phyloP scores from a whole-genome alignment of 2,888 invertebrate genomes.

The Chromoteleia sp. region DNA sequence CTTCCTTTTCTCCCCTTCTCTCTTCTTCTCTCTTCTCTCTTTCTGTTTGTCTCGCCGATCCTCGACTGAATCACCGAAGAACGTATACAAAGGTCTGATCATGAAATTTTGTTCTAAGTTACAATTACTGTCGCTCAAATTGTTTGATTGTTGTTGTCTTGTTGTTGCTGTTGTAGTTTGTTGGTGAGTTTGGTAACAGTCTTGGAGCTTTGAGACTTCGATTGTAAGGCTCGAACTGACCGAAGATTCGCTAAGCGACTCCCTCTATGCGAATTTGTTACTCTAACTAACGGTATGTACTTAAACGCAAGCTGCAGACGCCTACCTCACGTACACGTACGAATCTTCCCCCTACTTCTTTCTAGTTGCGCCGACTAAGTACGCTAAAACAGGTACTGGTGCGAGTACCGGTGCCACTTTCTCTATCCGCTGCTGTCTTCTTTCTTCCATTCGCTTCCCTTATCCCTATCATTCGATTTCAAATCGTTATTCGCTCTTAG shows the following conservation, averaged over 20 bases:
- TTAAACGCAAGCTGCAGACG: conserved; percentile 58
- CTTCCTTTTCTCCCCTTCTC: not conserved
- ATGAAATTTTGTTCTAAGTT: conserved; percentile 17
- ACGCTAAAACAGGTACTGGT: conserved; percentile 75
- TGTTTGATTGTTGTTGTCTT: not conserved
- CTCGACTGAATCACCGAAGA: conserved; percentile 20
- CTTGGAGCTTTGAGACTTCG: conserved; percentile 75
- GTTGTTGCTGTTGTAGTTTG: not conserved
- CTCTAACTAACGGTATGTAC: conserved; percentile 77
- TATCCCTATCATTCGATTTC: conserved; percentile 29
- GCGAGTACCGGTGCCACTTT: conserved; percentile 66
- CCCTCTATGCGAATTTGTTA: conserved; percentile 78
- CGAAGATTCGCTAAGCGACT: conserved; percentile 74
- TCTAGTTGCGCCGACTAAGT: conserved; percentile 67
- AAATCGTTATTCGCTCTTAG: conserved; percentile 73
- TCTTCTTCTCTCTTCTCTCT: not conserved
- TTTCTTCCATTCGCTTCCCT: conserved; percentile 14
- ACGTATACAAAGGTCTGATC: conserved; percentile 2
- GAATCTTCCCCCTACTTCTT: conserved; percentile 20
- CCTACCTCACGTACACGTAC: conserved; percentile 30
- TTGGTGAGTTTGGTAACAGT: conserved; percentile 69
- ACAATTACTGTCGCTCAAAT: not conserved
- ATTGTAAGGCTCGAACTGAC: conserved; percentile 79
- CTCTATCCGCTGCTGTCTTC: conserved; percentile 27
- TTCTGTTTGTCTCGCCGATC: not conserved